phyloP scores from a whole-genome alignment of 2,797 vertebrate species.

The Fringilla coelebs region DNA sequence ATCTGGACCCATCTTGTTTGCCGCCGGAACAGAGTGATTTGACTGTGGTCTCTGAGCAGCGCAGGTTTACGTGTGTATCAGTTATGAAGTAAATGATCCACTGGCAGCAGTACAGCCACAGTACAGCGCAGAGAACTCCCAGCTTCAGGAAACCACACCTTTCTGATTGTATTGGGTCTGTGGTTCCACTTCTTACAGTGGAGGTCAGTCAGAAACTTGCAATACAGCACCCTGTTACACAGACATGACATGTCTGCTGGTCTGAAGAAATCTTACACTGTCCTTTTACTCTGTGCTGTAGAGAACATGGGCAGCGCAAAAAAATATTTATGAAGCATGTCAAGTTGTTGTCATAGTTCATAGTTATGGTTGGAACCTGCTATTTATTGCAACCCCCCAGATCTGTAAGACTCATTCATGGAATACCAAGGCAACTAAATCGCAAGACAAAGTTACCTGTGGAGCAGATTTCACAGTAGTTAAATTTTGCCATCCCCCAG shows the following conservation, averaged over 20 bases:
- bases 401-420: background rate
- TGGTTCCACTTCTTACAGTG: background rate
- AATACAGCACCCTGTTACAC: background rate
- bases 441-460: background rate
- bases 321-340: background rate
- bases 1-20: background rate
- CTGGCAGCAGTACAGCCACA: background rate
- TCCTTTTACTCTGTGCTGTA: background rate
- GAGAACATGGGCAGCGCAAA: accelerated
- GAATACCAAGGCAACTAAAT: background rate
- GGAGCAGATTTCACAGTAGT: background rate
- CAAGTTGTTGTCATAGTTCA: background rate
- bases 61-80: background rate
- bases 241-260: accelerated
- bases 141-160: background rate
- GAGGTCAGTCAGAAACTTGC: background rate
- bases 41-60: background rate
- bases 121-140: background rate
- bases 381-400: background rate
- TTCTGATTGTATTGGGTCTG: background rate
- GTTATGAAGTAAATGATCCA: background rate
- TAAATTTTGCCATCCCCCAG: background rate
- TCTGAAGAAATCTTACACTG: background rate
- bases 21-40: background rate
- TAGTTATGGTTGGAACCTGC: background rate